Conservation (phyloP, 1,140 invertebrate genomes). For the Papilio dardanus region DNA sequence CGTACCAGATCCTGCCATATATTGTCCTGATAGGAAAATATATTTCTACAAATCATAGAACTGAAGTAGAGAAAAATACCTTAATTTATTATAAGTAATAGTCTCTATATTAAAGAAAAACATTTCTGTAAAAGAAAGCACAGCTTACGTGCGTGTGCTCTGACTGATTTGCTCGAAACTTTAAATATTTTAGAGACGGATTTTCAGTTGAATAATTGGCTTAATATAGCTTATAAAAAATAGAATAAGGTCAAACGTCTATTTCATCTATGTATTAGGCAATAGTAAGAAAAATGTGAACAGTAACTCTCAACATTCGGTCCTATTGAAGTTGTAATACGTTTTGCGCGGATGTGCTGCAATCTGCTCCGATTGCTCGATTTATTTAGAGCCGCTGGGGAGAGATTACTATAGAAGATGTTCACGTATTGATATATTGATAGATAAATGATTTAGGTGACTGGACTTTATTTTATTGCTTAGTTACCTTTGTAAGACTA, state of each 20-base stretch:
- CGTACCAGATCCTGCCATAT: slow-evolving; percentile 48
- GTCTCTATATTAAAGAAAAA: neutral
- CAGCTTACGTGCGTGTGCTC: too few relatives aligned
- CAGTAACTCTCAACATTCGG: slow-evolving; percentile 29
- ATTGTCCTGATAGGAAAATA: slow-evolving; percentile 34
- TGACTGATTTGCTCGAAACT: neutral
- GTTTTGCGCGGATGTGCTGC: slow-evolving; percentile 31
- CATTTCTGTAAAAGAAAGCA: too few relatives aligned
- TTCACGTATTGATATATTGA: slow-evolving; percentile 13
- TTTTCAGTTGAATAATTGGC: neutral
- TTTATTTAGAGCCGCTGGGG: slow-evolving; percentile 36
- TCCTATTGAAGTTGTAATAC: slow-evolving; percentile 26
- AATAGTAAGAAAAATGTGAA: slow-evolving; percentile 30
- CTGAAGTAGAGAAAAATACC: neutral
- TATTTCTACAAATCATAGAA: neutral
- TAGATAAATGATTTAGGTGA: neutral
- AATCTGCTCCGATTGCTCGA: slow-evolving; percentile 28
- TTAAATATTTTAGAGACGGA: neutral
- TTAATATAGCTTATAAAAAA: neutral
- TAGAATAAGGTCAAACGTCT: neutral
- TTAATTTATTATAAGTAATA: neutral
- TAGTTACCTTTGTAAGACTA: too few relatives aligned
- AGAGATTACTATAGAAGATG: slow-evolving; percentile 24
- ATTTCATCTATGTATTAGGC: neutral
- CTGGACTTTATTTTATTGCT: neutral